Conservation (phyloP, 2,888 invertebrate genomes). For the Brenthis ino region DNA sequence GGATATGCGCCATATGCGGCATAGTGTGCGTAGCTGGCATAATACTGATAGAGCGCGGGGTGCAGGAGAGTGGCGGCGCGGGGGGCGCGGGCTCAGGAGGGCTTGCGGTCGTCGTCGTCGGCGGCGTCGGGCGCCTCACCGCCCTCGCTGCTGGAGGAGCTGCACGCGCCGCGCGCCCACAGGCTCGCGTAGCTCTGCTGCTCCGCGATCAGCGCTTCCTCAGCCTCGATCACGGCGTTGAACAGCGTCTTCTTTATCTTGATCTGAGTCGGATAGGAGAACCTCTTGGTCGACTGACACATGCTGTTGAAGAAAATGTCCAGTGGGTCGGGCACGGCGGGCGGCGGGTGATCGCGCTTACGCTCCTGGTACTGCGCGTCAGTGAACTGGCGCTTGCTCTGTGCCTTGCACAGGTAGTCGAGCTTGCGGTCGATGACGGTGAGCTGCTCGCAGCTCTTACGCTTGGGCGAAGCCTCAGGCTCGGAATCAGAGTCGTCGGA, state of each 20-base stretch:
- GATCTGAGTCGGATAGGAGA: constrained; percentile 70
- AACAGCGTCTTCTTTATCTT: constrained; percentile 69
- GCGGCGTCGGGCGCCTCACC: constrained; percentile 42
- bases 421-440: constrained; percentile 60
- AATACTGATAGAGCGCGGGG: constrained; percentile 39
- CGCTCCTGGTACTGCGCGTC: constrained; percentile 42
- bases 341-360: constrained; percentile 39
- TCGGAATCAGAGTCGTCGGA: constrained; percentile 49
- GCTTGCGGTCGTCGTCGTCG: constrained; percentile 51
- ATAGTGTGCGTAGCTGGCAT: constrained; percentile 44
- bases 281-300: constrained; percentile 73
- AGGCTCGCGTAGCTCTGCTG: constrained; percentile 71
- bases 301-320: constrained; percentile 76
- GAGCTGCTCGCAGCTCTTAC: constrained; percentile 53
- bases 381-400: constrained; percentile 48
- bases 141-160: constrained; percentile 56
- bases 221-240: constrained; percentile 67
- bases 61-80: constrained; percentile 25
- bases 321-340: constrained; percentile 38
- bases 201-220: constrained; percentile 70
- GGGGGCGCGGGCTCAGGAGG: constrained; percentile 52
- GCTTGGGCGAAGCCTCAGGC: constrained; percentile 50
- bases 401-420: constrained; percentile 60
- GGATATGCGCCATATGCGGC: constrained; percentile 37
- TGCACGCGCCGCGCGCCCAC: constrained; percentile 61